Conservation (phyloP, 64 coral and sea anemone genomes). For the Montipora foliosa region DNA sequence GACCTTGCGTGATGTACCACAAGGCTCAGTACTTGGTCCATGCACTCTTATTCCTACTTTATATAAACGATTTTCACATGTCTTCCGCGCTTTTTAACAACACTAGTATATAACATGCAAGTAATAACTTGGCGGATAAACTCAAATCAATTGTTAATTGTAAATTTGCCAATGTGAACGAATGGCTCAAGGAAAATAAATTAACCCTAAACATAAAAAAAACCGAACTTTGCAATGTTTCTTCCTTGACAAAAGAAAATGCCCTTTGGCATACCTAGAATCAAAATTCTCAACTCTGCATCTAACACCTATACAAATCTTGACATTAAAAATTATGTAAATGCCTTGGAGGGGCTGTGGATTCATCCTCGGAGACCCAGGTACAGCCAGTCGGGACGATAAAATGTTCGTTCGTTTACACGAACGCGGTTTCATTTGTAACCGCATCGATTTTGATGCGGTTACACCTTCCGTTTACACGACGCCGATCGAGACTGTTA, state of each 20-base stretch:
- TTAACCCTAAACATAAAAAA: background rate
- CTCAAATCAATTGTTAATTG: background rate
- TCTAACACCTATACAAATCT: background rate
- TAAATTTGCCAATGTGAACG: background rate
- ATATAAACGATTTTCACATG: background rate
- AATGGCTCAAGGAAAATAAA: background rate
- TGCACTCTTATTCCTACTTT: background rate
- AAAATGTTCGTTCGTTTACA: too few species aligned
- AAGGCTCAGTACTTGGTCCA: background rate
- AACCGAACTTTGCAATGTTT: background rate
- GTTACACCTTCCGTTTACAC: too few species aligned
- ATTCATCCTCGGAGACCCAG: too few species aligned
- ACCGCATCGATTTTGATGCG: too few species aligned
- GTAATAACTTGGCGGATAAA: background rate
- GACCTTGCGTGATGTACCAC: background rate
- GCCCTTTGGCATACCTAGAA: background rate
- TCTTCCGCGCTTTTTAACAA: background rate
- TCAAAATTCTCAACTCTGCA: background rate
- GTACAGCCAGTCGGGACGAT: too few species aligned
- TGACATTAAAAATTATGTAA: background rate
- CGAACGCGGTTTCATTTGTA: too few species aligned
- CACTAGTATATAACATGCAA: background rate
- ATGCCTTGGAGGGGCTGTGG: too few species aligned
- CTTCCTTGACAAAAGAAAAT: background rate
- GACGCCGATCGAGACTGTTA: too few species aligned